phyloP scores from a whole-genome alignment of 2,797 vertebrate species.

The Hydrophis major region DNA sequence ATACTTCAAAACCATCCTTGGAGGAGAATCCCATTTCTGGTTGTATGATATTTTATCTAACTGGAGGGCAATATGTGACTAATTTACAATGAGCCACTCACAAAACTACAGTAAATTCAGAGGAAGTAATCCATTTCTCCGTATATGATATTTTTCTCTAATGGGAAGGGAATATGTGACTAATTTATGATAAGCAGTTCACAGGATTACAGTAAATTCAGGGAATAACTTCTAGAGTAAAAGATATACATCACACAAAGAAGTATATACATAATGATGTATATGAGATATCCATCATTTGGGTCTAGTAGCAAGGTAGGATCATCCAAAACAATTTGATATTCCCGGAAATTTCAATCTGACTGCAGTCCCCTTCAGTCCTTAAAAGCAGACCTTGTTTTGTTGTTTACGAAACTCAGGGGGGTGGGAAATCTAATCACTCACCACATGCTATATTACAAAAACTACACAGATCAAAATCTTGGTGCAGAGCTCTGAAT shows the following conservation, averaged over 20 bases:
- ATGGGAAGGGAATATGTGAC: not conserved
- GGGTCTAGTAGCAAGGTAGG: conserved; percentile 11
- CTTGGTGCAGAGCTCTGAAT: not conserved
- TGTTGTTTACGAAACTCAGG: conserved; percentile 14
- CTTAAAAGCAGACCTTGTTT: not conserved
- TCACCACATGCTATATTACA: not conserved
- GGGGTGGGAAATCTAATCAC: not conserved
- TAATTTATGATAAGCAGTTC: not conserved
- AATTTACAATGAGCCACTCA: not conserved
- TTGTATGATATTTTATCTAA: not conserved
- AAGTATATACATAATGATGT: no score
- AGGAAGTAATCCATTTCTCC: not conserved
- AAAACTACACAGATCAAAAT: not conserved
- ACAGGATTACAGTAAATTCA: not conserved
- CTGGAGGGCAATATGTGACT: not conserved
- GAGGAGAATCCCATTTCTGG: not conserved
- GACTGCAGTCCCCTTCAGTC: conserved; percentile 3
- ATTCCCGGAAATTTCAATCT: conserved; percentile 16
- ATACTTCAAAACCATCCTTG: not conserved
- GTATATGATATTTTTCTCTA: not conserved
- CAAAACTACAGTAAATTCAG: not conserved
- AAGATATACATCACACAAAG: not conserved
- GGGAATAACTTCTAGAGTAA: not conserved
- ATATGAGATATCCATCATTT: not conserved
- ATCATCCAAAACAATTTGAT: not conserved